Evolutionary conservation across 2,888 invertebrate species (phyloP).

Genomic region (Iselma pallidipennis): DNA sequence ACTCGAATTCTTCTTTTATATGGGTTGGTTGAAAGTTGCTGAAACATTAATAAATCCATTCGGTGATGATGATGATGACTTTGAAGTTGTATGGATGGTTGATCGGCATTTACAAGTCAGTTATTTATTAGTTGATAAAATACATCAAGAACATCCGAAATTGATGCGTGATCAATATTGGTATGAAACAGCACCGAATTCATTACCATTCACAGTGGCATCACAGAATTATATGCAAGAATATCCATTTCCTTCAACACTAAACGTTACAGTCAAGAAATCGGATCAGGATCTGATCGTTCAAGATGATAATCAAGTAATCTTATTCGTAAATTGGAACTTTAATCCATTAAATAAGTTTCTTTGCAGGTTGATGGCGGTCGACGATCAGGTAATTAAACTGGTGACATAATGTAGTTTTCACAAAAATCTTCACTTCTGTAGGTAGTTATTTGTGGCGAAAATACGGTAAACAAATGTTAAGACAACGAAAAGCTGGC

Average conservation of each 20-base stretch:
- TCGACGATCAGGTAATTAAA: neutral
- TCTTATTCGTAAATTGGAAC: neutral
- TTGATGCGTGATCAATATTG: slow-evolving; percentile 85
- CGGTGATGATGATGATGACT: slow-evolving; percentile 89
- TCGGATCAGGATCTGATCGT: slow-evolving; percentile 58
- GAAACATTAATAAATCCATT: slow-evolving; percentile 89
- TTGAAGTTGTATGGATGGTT: slow-evolving; percentile 90
- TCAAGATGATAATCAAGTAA: slow-evolving; percentile 34
- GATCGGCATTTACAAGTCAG: slow-evolving; percentile 86
- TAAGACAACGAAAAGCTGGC: neutral
- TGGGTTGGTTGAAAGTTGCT: slow-evolving; percentile 91
- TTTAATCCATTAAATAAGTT: slow-evolving; percentile 6
- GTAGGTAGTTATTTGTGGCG: neutral
- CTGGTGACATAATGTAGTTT: neutral
- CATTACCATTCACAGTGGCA: slow-evolving; percentile 84
- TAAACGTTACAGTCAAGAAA: slow-evolving; percentile 73
- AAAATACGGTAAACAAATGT: neutral
- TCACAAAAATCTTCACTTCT: too few relatives aligned
- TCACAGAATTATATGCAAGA: slow-evolving; percentile 79
- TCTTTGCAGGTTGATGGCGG: neutral
- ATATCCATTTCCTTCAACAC: slow-evolving; percentile 82
- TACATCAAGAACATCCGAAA: slow-evolving; percentile 89
- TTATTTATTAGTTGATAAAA: slow-evolving; percentile 88
- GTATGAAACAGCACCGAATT: slow-evolving; percentile 65
- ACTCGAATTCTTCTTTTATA: slow-evolving; percentile 83